phyloP scores from a whole-genome alignment of 2,113 vertebrate genomes.

The Hystrix brachyura region DNA sequence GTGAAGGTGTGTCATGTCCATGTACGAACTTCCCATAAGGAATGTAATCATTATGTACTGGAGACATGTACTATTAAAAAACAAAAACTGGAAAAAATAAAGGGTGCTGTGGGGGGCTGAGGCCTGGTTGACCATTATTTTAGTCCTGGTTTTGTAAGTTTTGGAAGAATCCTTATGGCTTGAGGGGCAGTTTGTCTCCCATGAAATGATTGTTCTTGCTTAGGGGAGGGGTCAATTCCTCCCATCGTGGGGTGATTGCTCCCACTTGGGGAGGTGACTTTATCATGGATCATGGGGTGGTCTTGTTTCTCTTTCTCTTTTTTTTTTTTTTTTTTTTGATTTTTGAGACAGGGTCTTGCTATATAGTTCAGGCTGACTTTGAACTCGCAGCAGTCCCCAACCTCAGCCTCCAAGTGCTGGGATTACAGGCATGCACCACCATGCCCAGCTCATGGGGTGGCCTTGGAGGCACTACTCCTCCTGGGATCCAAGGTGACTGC shows the following conservation, averaged over 20 bases:
- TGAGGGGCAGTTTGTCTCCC: background rate
- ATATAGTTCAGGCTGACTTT: background rate
- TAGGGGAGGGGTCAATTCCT: background rate
- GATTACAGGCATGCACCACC: background rate
- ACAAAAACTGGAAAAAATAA: background rate
- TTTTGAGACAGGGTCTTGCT: background rate
- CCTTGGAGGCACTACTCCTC: too few relatives aligned
- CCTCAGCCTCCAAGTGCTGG: background rate
- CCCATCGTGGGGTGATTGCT: background rate
- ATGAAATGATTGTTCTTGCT: background rate
- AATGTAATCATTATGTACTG: background rate
- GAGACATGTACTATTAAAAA: background rate
- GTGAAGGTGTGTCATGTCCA: background rate
- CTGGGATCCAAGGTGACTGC: too few relatives aligned
- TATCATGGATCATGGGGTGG: background rate
- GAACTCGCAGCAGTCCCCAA: background rate
- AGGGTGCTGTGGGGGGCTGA: background rate
- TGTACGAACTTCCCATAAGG: background rate
- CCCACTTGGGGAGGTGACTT: background rate
- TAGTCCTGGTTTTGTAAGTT: background rate
- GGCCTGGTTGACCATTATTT: background rate
- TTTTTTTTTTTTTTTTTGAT: background rate
- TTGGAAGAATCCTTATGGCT: background rate
- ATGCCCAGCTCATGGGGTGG: too few relatives aligned
- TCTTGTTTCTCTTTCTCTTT: background rate